These are phyloP conservation scores for Portunus trituberculatus DNA, from an alignment of 1,140 invertebrate species.

Conservation along the genomic window DNA sequence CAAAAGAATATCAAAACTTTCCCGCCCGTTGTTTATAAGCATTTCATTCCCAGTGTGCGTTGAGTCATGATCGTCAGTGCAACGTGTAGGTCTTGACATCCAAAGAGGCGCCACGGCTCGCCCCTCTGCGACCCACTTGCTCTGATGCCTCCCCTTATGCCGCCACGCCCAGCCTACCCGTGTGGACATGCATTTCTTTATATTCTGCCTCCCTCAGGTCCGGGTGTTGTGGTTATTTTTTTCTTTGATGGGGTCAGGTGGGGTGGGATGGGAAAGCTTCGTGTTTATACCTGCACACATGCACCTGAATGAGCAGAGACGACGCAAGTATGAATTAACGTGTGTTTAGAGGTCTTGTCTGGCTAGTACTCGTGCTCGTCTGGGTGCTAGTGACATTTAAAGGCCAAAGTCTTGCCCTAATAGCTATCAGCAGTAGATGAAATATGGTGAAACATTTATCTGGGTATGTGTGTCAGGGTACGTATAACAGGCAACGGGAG, in stretches of 20 bases:
- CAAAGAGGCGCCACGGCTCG: neutral
- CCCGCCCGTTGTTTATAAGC: too few relatives aligned
- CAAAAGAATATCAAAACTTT: too few relatives aligned
- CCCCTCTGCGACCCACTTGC: neutral
- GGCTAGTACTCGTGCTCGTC: neutral
- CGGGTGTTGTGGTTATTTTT: neutral
- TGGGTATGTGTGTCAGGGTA: slow-evolving; percentile 20
- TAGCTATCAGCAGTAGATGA: neutral
- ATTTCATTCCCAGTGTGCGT: neutral
- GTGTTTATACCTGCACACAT: slow-evolving; percentile 18
- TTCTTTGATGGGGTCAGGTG: neutral
- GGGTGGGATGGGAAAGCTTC: neutral
- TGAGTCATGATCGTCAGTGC: neutral
- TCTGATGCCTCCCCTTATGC: neutral
- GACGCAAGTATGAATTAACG: too few relatives aligned
- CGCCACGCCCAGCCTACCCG: neutral
- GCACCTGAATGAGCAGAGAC: neutral
- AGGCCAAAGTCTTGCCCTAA: slow-evolving; percentile 1
- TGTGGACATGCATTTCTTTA: neutral
- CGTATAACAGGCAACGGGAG: neutral
- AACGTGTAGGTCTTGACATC: neutral
- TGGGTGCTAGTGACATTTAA: slow-evolving; percentile 21
- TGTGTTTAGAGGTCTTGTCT: neutral
- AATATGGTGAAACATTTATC: slow-evolving; percentile 14
- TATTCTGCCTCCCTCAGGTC: neutral